Base-by-base conservation (phyloP, 2,888 invertebrate species). In the Hesperia comma region DNA sequence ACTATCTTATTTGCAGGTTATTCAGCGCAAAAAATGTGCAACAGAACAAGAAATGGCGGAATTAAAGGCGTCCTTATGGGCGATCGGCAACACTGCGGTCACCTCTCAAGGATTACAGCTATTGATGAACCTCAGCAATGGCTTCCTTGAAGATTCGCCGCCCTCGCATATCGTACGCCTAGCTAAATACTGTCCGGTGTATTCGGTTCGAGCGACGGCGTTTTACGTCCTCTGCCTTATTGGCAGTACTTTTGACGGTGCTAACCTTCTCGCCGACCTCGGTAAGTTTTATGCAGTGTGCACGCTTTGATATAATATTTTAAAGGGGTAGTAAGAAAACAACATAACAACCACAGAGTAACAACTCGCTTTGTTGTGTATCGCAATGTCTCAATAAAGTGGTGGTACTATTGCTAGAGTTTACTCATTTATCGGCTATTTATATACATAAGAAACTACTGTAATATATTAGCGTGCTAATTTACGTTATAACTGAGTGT, bases 1-100 rank as follows among this genome's bases (percentile, higher is more conserved):
- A 12, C 37, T 37, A 12, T 12, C 12, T 37, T 10, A 37, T 37
- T 46, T 6, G 19, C 73, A 92, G 91, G 82, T 86, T 61, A 70
- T 92, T 21, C 90, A 90, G 75, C 85, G 85, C 49, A 94, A 93
- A 57, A 93, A 94, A 68, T 95, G 95, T 77, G 85, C 90, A 2
- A 94, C 94, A 12, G 95, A 96, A 61, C 94, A 94, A 69, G 95
- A 96, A 75, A 95, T 97, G 63, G 86, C 96, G 54, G 95, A 96
- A 71, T 84, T 98, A 51, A 99, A 99, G 85, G 95, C 98, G 6
- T 96, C 98, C 0, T 87, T 99, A 0, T 99, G 99, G 99, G 96
- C 97, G 1, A 83, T 96, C 60, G 97, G 97, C 15, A 97, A 98
- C 84, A 94, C 97, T 12, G 97, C 96, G 2, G 95, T 96, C 0